Percentiles rank a stretch among this genome's conserved stretches.
Evolutionary conservation across 2,797 vertebrate species (phyloP).

Genomic region (Euphonia xanthogaster): DNA sequence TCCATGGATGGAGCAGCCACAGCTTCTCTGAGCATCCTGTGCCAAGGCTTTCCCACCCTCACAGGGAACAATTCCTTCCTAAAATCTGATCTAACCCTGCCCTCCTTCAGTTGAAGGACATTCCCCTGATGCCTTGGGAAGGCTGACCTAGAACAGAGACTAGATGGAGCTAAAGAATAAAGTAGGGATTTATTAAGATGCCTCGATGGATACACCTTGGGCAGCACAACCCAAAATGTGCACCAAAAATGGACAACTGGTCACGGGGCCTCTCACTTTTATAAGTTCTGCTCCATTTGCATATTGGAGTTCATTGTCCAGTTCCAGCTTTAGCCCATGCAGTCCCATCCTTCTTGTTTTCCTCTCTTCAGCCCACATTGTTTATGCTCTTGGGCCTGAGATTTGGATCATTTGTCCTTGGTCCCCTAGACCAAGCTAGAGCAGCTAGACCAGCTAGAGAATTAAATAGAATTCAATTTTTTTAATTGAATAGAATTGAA

Average conservation of each 20-base stretch:
- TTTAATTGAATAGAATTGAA: too few relatives aligned
- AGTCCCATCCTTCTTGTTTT: neutral
- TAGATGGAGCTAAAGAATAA: neutral
- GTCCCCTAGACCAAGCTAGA: neutral
- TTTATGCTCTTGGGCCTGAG: neutral
- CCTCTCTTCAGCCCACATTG: neutral
- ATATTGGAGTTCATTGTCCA: neutral
- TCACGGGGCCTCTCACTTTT: neutral
- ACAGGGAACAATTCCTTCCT: neutral
- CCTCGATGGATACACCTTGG: neutral
- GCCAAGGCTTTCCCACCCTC: neutral
- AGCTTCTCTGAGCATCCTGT: neutral
- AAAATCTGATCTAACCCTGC: neutral
- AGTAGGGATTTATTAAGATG: neutral
- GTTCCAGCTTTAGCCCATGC: rapidly evolving
- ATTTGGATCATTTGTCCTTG: neutral
- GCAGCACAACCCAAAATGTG: neutral
- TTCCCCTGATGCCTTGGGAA: neutral
- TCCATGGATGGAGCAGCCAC: neutral
- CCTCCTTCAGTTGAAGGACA: neutral
- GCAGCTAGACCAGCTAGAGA: neutral
- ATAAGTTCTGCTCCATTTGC: neutral
- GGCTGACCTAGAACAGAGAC: neutral
- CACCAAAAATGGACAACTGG: neutral
- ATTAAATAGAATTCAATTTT: too few relatives aligned